Evolutionary conservation across 2,113 vertebrate genomes (phyloP).

Genomic region (Leucopternis melanops): DNA sequence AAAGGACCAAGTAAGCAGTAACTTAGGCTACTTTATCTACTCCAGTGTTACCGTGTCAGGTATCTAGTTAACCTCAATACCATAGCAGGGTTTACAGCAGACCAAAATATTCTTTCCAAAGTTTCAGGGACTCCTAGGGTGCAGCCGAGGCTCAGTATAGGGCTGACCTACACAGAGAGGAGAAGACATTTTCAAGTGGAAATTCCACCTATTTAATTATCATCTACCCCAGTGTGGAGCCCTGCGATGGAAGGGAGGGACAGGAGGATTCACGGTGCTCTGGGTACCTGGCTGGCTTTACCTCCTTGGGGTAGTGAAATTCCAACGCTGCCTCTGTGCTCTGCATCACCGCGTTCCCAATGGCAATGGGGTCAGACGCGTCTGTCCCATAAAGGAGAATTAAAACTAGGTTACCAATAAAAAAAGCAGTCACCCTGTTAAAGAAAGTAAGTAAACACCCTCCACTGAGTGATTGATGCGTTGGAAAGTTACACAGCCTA

Average conservation of each 20-base stretch:
- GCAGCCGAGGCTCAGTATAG: neutral
- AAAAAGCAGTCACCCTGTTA: neutral
- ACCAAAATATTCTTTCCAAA: neutral
- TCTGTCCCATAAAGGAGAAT: neutral
- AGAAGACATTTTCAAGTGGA: neutral
- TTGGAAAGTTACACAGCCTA: constrained; percentile 9
- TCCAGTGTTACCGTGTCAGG: no score
- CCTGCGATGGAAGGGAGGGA: neutral
- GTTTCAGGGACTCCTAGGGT: neutral
- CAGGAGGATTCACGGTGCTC: neutral
- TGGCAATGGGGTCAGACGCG: neutral
- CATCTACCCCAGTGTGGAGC: neutral
- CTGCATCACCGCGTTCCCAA: neutral
- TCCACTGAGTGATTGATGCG: neutral
- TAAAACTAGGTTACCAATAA: neutral
- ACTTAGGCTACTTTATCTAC: neutral
- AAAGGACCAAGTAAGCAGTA: neutral
- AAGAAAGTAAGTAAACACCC: neutral
- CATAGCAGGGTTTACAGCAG: neutral
- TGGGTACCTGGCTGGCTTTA: neutral
- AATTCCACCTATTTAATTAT: neutral
- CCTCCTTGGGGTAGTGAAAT: neutral
- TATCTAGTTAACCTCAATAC: neutral
- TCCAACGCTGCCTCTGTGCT: neutral
- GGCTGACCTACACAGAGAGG: neutral